Evolutionary conservation across 2,113 vertebrate genomes (phyloP), one percentile per base, ranked within the genome.

Genomic region (Nothocercus julius): DNA sequence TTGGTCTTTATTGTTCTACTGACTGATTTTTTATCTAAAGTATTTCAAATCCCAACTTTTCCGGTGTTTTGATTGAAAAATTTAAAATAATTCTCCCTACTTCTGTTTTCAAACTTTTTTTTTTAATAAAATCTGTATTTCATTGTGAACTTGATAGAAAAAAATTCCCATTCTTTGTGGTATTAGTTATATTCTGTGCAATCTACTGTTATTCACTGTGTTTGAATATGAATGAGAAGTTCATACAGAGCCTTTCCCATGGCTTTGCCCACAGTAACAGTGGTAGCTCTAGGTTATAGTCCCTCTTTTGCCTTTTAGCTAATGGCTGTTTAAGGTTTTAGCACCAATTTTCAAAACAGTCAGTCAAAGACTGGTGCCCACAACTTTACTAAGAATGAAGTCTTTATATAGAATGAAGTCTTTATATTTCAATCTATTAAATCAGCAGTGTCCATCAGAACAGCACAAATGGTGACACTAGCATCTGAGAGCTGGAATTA

Each of bases 201-300:
- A 40, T 20, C n/a, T 76, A 32, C 53, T 62, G 17, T 63, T 22
- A 64, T 40, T 38, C 36, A 27, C 36, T 38, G 21, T n/a, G 32
- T n/a, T 63, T 85, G 59, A 80, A 69, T 73, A 17, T 0, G 0
- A 11, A 6, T 45, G n/a, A 56, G 36, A 74, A 75, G 45, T 9
- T 36, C 59, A 36, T 64, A 30, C 9, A 82, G 32, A 75, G 13
- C 25, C 7, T 93, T 93, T 76, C n/a, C 80, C 14, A 13, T 64
- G 15, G 6, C 30, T 88, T 89, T 47, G 30, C 25, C 68, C 63
- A 40, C 22, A 53, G 32, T 25, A 56, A 66, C 19, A 83, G 30
- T 11, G 2, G 28, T 70, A 84, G 27, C 13, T 14, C 9, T 14
- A 67, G 45, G 28, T 44, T 89, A 53, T 19, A 58, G 20, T 13